Conservation (phyloP, 2,888 invertebrate genomes). For the Scaptodrosophila latifasciaeformis region DNA sequence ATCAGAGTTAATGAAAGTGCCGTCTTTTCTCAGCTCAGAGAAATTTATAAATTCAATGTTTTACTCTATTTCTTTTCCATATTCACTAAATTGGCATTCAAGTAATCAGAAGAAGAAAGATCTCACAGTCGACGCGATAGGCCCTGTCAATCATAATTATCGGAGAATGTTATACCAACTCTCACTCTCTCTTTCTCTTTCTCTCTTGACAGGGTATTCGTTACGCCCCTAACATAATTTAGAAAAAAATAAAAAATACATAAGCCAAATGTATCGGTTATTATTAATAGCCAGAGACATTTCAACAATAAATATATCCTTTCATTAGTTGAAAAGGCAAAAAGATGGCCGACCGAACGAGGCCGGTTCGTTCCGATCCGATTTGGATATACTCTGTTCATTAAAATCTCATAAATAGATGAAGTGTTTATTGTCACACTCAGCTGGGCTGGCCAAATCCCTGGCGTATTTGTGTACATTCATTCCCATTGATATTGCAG, state of each 20-base stretch:
- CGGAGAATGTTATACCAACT: too few relatives aligned
- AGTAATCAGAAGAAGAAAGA: too few relatives aligned
- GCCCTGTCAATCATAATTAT: slow-evolving; percentile 74
- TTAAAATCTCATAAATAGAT: slow-evolving; percentile 69
- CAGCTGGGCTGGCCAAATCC: slow-evolving; percentile 39
- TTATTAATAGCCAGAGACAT: too few relatives aligned
- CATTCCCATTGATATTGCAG: slow-evolving; percentile 32
- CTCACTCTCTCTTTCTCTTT: too few relatives aligned
- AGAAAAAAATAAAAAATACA: too few relatives aligned
- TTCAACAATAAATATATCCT: too few relatives aligned
- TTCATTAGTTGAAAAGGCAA: slow-evolving; percentile 8
- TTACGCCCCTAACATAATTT: slow-evolving; percentile 58
- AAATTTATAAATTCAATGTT: too few relatives aligned
- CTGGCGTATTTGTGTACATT: slow-evolving; percentile 30
- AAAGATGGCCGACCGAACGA: too few relatives aligned
- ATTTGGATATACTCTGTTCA: slow-evolving; percentile 37
- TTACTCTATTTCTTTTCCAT: too few relatives aligned
- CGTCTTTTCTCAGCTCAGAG: too few relatives aligned
- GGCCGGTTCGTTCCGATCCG: neutral
- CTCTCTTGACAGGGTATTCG: slow-evolving; percentile 47
- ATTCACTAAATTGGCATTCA: slow-evolving; percentile 54
- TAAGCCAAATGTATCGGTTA: slow-evolving; percentile 37
- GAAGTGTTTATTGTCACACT: slow-evolving; percentile 59
- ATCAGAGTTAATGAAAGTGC: too few relatives aligned
- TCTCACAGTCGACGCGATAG: slow-evolving; percentile 60